Percentiles rank a stretch among this genome's conserved stretches.
Evolutionary conservation across 2,888 invertebrate species (phyloP).

Genomic region (Stramonita haemastoma): DNA sequence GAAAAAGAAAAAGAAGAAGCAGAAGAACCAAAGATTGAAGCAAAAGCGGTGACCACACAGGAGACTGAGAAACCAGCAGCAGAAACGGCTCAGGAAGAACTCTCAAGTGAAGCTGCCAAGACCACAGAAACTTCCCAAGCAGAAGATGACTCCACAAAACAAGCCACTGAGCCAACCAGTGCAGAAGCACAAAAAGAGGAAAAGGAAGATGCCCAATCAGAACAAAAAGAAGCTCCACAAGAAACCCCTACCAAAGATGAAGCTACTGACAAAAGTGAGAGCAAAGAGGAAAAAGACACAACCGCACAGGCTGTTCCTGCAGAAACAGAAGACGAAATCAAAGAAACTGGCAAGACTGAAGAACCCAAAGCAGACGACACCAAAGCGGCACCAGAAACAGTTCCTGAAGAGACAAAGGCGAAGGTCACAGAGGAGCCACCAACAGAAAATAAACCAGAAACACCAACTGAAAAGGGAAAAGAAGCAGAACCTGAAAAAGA

Average conservation of each 20-base stretch:
- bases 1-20: not conserved
- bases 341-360: not conserved
- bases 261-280: not conserved
- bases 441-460: too few species aligned
- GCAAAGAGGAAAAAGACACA: not conserved
- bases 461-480: too few species aligned
- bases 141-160: not conserved
- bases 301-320: not conserved
- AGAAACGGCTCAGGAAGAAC: not conserved
- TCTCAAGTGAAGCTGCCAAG: not conserved
- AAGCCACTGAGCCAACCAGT: not conserved
- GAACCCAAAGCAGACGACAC: not conserved
- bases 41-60: not conserved
- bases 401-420: not conserved
- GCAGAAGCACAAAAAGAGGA: not conserved
- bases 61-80: not conserved
- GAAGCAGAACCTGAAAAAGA: too few species aligned
- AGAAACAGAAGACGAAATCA: not conserved
- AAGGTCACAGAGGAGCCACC: not conserved
- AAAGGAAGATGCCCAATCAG: not conserved
- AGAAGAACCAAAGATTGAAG: not conserved
- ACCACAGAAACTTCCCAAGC: not conserved
- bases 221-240: too few species aligned
- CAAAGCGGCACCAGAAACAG: not conserved
- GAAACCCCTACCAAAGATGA: not conserved